Evolutionary conservation across 2,797 vertebrate genomes (phyloP), one percentile per base, ranked within the genome.

Genomic region (Limnodromus scolopaceus): DNA sequence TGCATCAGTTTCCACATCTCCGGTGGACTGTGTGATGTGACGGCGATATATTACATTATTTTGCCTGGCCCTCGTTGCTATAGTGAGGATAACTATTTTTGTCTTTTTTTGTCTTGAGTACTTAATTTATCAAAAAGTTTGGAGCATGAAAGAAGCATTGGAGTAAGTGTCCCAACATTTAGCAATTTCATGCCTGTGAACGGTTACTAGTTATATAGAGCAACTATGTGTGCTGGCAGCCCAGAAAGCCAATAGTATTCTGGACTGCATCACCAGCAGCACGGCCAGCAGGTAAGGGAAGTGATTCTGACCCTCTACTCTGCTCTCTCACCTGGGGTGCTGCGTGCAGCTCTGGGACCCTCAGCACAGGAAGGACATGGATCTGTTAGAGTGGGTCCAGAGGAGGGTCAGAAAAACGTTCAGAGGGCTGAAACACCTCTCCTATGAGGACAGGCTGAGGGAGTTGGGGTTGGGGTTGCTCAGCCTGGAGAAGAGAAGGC

Each of bases 181-280:
- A 68, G 45, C 28, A 43, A 25, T 45, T 39, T 74, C 38, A 20
- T 55, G 34, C 25, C 23, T 46, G 18, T 53, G 69, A 53, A 58
- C 2, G 5, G 43, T 49, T 74, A 22, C 30, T 69, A 24, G 17
- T 58, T 34, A 32, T 14, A n/a, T 11, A 24, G n/a, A 45, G 24
- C 1, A 5, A 45, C n/a, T 38, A 20, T 14, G 14, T 72, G 48
- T 1, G 2, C 39, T 38, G 1, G 8, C 20, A 65, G 49, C 39
- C 39, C 32, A 43, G 60, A 57, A 45, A 45, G 25, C 20, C 16
- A 30, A 9, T 14, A 0, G 0, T 45, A 6, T 20, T 39, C 27
- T 38, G 9, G n/a, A 16, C 23, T 32, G n/a, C n/a, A 45, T 36
- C n/a, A 16, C 23, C 23, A 66, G 41, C 3, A 71, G 16, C 2